Evolutionary conservation across 2,888 invertebrate species (phyloP).

Genomic region (Platycheirus rosarum): DNA sequence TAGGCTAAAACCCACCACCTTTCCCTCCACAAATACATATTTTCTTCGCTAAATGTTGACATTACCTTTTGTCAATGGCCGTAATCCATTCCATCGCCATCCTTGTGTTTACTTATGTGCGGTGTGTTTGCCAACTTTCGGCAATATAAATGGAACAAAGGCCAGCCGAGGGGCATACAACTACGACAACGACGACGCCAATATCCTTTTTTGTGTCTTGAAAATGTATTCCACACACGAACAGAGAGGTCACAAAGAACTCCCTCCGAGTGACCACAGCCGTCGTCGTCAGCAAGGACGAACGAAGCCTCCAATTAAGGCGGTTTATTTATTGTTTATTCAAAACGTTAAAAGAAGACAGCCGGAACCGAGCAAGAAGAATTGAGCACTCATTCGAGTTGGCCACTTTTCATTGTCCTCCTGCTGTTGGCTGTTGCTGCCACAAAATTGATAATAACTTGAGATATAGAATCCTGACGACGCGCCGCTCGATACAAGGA

Average conservation of each 20-base stretch:
- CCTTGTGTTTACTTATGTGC: constrained; percentile 66
- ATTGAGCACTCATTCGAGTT: constrained; percentile 32
- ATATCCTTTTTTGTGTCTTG: constrained; percentile 7
- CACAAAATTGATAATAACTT: constrained; percentile 50
- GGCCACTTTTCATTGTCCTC: constrained; percentile 36
- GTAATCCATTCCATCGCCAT: constrained; percentile 85
- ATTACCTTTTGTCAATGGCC: constrained; percentile 84
- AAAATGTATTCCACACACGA: constrained; percentile 20
- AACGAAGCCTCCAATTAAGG: constrained; percentile 17
- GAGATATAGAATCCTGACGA: constrained; percentile 29
- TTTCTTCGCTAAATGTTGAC: constrained; percentile 60
- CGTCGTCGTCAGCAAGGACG: constrained; percentile 32
- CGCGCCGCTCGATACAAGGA: constrained; percentile 12
- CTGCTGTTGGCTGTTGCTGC: constrained; percentile 3
- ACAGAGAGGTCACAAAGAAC: constrained; percentile 2
- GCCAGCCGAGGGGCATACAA: constrained; percentile 1
- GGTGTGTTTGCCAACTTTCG: constrained; percentile 67
- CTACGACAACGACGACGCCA: background rate
- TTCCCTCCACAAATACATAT: constrained; percentile 21
- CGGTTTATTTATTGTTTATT: constrained; percentile 47
- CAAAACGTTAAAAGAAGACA: constrained; percentile 48
- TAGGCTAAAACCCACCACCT: background rate
- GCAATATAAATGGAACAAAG: constrained; percentile 39
- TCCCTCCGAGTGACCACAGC: no score
- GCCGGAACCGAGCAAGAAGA: background rate